Percentiles rank a stretch among this genome's conserved stretches.
phyloP scores from a whole-genome alignment of 2,797 vertebrate species.

The Hylomyscus alleni region DNA sequence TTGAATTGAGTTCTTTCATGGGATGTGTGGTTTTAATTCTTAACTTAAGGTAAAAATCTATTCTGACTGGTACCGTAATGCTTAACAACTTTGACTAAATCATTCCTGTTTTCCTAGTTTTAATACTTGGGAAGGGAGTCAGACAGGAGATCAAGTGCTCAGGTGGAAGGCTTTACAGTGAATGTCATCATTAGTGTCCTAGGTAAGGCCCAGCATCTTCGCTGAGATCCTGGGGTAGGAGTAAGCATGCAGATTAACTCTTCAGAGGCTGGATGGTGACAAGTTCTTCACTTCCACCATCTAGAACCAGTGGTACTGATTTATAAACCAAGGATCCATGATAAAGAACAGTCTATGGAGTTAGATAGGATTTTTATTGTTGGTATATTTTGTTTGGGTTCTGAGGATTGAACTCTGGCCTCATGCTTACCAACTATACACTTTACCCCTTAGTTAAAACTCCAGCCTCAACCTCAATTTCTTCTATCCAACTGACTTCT shows the following conservation, averaged over 20 bases:
- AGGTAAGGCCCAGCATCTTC: background rate
- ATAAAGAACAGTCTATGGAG: slow-evolving; percentile 38
- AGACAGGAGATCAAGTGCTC: slow-evolving; percentile 64
- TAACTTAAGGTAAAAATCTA: slow-evolving; percentile 69
- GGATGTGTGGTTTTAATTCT: slow-evolving; percentile 65
- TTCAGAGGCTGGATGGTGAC: background rate
- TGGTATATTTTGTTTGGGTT: background rate
- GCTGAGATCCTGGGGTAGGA: background rate
- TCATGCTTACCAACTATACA: background rate
- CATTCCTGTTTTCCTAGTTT: slow-evolving; percentile 84
- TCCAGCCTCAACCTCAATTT: background rate
- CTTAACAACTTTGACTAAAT: slow-evolving; percentile 88
- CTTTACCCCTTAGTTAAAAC: background rate
- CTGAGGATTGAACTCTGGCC: background rate
- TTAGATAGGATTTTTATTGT: background rate
- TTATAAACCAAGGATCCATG: background rate
- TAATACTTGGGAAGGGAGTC: slow-evolving; percentile 81
- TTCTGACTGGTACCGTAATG: slow-evolving; percentile 46
- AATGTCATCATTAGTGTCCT: slow-evolving; percentile 9
- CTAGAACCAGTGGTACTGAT: background rate
- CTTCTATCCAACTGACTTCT: background rate
- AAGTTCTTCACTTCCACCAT: background rate
- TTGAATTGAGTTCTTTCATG: slow-evolving; percentile 53
- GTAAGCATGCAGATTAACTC: background rate
- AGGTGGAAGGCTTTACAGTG: slow-evolving; percentile 47